phyloP scores from a whole-genome alignment of 1,140 invertebrate species.

The Leptonema lineaticorne region DNA sequence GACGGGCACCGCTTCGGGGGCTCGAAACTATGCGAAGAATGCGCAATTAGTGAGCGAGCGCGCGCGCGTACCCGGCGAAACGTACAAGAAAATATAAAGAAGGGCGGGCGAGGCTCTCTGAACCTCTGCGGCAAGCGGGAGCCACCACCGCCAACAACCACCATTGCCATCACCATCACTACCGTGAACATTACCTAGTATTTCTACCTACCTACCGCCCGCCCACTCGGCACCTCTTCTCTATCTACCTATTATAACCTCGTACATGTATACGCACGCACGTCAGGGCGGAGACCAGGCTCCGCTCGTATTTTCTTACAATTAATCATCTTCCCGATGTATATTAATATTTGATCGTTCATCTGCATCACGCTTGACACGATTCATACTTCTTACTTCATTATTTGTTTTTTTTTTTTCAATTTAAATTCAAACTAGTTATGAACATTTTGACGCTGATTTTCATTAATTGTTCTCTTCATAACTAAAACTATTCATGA shows the following conservation, averaged over 20 bases:
- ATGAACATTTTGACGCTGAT: no score
- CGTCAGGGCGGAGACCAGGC: not conserved
- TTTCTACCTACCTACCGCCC: not conserved
- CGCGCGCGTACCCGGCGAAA: slow-evolving; percentile 55
- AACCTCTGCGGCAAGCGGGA: slow-evolving; percentile 12
- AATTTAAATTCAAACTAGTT: no score
- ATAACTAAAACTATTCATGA: no score
- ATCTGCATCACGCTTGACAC: not conserved
- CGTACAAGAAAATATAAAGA: slow-evolving; percentile 66
- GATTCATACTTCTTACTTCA: no score
- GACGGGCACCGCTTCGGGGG: slow-evolving; percentile 64
- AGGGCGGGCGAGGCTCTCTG: slow-evolving; percentile 54
- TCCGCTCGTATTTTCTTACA: not conserved
- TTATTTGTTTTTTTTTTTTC: not conserved
- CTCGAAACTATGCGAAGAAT: slow-evolving; percentile 88
- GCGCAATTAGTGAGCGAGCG: slow-evolving; percentile 83
- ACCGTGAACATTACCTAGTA: not conserved
- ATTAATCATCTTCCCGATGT: not conserved
- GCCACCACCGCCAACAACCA: slow-evolving; percentile 8
- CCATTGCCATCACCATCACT: not conserved
- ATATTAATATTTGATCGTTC: not conserved
- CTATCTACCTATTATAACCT: no score
- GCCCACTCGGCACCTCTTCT: no score
- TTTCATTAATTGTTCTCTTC: no score
- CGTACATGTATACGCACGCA: no score